Conservation (phyloP, 2,113 vertebrate genomes). For the Triplophysa siluroides region DNA sequence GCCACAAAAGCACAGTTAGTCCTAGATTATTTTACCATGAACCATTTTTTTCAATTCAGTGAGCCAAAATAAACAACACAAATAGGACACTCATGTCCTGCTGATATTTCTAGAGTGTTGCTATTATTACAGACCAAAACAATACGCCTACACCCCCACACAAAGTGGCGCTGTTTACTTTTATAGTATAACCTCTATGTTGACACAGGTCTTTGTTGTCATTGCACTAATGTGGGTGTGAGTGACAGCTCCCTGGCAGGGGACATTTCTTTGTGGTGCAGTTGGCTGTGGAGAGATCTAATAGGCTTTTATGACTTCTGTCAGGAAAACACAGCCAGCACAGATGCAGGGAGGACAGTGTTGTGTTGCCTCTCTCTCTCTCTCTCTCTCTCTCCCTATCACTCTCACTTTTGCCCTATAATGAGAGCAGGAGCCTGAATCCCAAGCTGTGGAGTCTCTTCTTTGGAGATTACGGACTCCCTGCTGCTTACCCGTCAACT, state of each 20-base stretch:
- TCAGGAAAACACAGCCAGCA: constrained; percentile 14
- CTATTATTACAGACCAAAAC: constrained; percentile 1
- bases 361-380: not conserved
- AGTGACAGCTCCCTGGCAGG: constrained; percentile 10
- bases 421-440: constrained; percentile 27
- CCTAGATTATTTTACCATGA: too few relatives aligned
- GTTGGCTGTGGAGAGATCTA: constrained; percentile 13
- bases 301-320: constrained; percentile 16
- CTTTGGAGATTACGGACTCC: constrained; percentile 29
- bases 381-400: not conserved
- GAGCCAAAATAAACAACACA: too few relatives aligned
- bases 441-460: constrained; percentile 34
- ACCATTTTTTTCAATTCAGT: too few relatives aligned
- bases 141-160: not conserved
- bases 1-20: too few relatives aligned
- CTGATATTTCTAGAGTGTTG: not conserved
- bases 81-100: too few relatives aligned
- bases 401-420: not conserved
- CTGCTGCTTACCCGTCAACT: constrained; percentile 26
- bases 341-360: constrained; percentile 18
- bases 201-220: constrained; percentile 1
- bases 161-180: not conserved
- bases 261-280: not conserved
- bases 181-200: not conserved
- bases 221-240: not conserved